phyloP scores from a whole-genome alignment of 2,113 vertebrate species.

The Gila orcuttii region DNA sequence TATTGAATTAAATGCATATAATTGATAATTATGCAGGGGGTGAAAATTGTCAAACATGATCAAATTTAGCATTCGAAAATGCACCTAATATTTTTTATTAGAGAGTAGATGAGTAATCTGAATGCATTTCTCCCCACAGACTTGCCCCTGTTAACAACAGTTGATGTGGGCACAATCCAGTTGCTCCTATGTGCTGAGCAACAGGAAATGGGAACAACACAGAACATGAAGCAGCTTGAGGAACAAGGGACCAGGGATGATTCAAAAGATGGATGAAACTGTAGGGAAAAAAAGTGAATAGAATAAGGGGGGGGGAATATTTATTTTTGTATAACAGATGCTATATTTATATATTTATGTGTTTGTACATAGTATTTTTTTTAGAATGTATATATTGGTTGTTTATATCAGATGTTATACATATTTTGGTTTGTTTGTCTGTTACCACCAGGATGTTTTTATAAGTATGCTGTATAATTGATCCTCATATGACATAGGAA shows the following conservation, averaged over 20 bases:
- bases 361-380: slow-evolving; percentile 94
- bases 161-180: slow-evolving; percentile 73
- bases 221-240: slow-evolving; percentile 54
- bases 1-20: too few species aligned
- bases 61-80: not conserved
- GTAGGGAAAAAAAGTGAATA: slow-evolving; percentile 45
- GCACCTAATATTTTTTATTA: not conserved
- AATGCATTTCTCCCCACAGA: slow-evolving; percentile 41
- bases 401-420: slow-evolving; percentile 73
- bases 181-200: slow-evolving; percentile 74
- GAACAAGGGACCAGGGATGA: slow-evolving; percentile 59
- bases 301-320: slow-evolving; percentile 81
- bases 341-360: slow-evolving; percentile 99
- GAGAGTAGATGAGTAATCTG: not conserved
- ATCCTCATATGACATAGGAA: slow-evolving; percentile 24
- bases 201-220: slow-evolving; percentile 67
- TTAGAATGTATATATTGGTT: slow-evolving; percentile 80
- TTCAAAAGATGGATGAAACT: slow-evolving; percentile 61
- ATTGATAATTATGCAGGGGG: too few species aligned
- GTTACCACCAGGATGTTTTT: slow-evolving; percentile 52
- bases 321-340: slow-evolving; percentile 98
- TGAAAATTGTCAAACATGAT: not conserved
- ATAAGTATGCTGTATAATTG: slow-evolving; percentile 31
- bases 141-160: slow-evolving; percentile 74
- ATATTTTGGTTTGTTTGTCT: slow-evolving; percentile 57